Base-by-base conservation (phyloP, 1,140 invertebrate species). In the Scaptomyza hsui region DNA sequence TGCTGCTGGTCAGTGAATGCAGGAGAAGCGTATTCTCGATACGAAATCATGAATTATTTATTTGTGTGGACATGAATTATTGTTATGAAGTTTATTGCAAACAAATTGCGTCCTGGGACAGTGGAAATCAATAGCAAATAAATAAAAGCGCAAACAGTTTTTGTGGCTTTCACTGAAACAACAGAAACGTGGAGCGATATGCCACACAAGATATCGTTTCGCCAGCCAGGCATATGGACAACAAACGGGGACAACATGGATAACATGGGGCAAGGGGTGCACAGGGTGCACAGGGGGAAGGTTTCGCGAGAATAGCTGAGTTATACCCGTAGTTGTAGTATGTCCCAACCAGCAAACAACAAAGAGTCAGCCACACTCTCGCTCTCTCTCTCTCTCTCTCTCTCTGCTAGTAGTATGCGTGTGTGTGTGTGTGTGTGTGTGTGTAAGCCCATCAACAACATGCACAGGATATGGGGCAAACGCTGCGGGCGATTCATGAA, bases 21-120 rank as follows among this genome's bases (percentile, higher is more conserved):
- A 69, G 48, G n/a, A n/a, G 32, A 19, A 16, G 37, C 4, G 63
- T 60, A 72, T 67, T n/a, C n/a, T n/a, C 69, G 49, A 57, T 55
- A 52, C n/a, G 47, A 64, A 57, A 59, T 71, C 85, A 89, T 89
- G 85, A 89, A 89, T 89, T 89, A 89, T 89, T 89, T 89, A 89
- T 89, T 86, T 81, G 77, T 89, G 77, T 77, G 85, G 85, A 89
- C 85, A 89, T 89, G 85, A 89, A 89, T 89, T 89, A 89, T 85
- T 89, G 86, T 89, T 89, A 89, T 89, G 86, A 89, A 89, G 85
- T 89, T 89, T 89, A 89, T 89, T 86, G 85, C 85, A 89, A 89
- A 89, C 86, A 89, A 89, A 89, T 89, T 89, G 80, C 80, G 85
- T 86, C 80, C 85, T 78, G 85, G 83, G 85, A 89, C 83, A 83